Conservation (phyloP, 2,797 vertebrate species). For the Darevskia nairensis region DNA sequence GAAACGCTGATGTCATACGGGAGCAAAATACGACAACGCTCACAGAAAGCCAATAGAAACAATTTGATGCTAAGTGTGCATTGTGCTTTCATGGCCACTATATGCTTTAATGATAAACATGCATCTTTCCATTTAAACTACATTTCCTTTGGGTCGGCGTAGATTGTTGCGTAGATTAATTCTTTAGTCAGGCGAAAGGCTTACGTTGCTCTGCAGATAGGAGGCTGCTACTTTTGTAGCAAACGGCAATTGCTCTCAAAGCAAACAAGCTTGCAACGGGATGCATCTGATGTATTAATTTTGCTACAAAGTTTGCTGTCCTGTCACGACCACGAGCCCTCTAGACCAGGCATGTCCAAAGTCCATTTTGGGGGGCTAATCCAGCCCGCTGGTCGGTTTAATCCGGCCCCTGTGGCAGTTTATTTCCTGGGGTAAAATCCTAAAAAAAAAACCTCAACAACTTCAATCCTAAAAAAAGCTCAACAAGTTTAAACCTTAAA, state of each 20-base stretch:
- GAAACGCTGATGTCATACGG: constrained; percentile 29
- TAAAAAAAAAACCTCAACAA: no score
- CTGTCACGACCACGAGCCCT: background rate
- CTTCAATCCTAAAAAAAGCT: no score
- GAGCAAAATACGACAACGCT: background rate
- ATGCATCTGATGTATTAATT: background rate
- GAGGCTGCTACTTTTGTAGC: background rate
- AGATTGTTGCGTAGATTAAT: background rate
- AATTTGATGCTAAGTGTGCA: constrained; percentile 9
- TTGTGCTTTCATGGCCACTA: background rate
- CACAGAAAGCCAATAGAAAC: constrained; percentile 9
- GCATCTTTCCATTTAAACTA: background rate
- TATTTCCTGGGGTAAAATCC: no score
- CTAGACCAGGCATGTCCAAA: no score
- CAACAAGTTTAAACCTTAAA: no score
- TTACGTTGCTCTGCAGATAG: background rate
- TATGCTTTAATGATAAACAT: constrained; percentile 1
- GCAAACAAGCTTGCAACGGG: background rate
- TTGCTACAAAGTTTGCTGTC: background rate
- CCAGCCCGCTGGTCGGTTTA: no score
- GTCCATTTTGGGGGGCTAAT: no score
- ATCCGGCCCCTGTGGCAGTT: no score
- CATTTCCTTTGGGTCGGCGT: background rate
- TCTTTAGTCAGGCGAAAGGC: background rate
- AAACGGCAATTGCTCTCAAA: background rate